Evolutionary conservation across 2,888 invertebrate genomes (phyloP).

Genomic region (Acleris emargana): DNA sequence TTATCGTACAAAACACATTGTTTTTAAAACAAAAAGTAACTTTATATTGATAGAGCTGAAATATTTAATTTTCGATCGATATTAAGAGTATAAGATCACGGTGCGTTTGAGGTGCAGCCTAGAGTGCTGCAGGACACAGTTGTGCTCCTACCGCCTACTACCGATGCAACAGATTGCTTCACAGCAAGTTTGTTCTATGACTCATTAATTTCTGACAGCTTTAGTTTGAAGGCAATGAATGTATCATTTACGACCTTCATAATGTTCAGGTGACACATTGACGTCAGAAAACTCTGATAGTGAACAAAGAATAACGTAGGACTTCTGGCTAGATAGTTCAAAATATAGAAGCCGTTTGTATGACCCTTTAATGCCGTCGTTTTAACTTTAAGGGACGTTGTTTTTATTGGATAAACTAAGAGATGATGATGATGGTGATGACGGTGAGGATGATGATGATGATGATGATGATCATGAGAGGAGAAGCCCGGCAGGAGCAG

Average conservation of each 20-base stretch:
- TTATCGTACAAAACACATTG: too few species aligned
- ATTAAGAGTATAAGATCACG: not conserved
- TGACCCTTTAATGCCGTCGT: too few species aligned
- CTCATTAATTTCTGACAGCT: constrained; percentile 26
- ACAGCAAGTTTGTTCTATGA: constrained; percentile 25
- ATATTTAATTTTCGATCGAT: not conserved
- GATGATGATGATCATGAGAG: too few species aligned
- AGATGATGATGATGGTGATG: too few species aligned
- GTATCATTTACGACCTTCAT: constrained; percentile 26
- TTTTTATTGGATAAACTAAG: too few species aligned
- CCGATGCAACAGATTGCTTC: constrained; percentile 19
- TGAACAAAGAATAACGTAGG: not conserved
- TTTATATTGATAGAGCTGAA: not conserved
- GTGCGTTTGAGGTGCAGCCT: not conserved
- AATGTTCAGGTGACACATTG: constrained; percentile 25
- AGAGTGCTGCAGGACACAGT: constrained; percentile 19
- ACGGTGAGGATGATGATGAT: too few species aligned
- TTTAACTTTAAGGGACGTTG: too few species aligned
- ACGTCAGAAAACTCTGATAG: not conserved
- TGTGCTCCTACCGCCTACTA: constrained; percentile 21
- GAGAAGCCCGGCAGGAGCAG: too few species aligned
- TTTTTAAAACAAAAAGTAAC: too few species aligned
- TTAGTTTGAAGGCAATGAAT: constrained; percentile 21
- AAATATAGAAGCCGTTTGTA: too few species aligned
- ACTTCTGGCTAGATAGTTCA: too few species aligned